phyloP scores from a whole-genome alignment of 2,888 invertebrate species.

The Leptogaster cylindrica region DNA sequence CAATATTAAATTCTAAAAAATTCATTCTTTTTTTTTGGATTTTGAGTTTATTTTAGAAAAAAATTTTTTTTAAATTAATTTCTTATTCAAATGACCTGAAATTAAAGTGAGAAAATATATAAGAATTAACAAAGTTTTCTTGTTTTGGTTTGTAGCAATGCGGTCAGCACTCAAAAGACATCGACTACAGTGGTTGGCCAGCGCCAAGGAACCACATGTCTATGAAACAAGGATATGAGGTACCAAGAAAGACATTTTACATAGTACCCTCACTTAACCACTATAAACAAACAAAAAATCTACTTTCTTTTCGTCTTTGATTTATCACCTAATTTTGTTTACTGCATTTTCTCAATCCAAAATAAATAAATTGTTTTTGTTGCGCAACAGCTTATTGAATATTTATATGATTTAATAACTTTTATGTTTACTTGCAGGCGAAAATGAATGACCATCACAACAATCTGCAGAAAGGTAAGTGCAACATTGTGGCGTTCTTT shows the following conservation, averaged over 20 bases:
- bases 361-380: slow-evolving; percentile 1
- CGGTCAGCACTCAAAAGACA: slow-evolving; percentile 60
- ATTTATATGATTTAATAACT: background rate
- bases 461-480: slow-evolving; percentile 62
- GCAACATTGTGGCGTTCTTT: background rate
- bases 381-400: background rate
- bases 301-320: too few relatives aligned
- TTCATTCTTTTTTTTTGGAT: too few relatives aligned
- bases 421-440: slow-evolving; percentile 54
- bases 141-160: slow-evolving; percentile 52
- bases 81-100: too few relatives aligned
- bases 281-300: too few relatives aligned
- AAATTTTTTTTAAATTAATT: too few relatives aligned
- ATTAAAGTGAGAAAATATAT: too few relatives aligned
- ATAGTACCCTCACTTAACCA: background rate
- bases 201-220: slow-evolving; percentile 60
- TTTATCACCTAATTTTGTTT: too few relatives aligned
- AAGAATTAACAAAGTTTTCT: too few relatives aligned
- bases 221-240: slow-evolving; percentile 63
- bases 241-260: slow-evolving; percentile 47
- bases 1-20: too few relatives aligned
- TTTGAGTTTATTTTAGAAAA: too few relatives aligned
- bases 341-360: too few relatives aligned
- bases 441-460: slow-evolving; percentile 63
- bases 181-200: slow-evolving; percentile 62